A percentile compares a stretch with the other conserved stretches of the same genome.
phyloP scores from a whole-genome alignment of 2,797 vertebrate genomes.

The Diplodus puntazzo region DNA sequence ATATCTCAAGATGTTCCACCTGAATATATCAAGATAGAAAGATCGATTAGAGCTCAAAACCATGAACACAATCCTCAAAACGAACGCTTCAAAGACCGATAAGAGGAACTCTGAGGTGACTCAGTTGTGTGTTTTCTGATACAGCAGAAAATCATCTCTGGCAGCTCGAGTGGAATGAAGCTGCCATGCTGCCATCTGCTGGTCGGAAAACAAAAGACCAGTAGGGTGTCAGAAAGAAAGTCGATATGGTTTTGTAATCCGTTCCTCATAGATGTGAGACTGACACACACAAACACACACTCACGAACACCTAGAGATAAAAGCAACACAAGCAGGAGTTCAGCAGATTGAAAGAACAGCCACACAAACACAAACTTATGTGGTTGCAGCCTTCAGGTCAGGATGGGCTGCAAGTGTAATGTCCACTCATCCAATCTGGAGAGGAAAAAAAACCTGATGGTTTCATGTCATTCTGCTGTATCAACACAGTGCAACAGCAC shows the following conservation, averaged over 20 bases:
- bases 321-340: background rate
- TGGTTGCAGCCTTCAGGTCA: background rate
- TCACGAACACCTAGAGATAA: background rate
- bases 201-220: constrained; percentile 14
- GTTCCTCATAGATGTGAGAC: background rate
- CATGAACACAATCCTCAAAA: background rate
- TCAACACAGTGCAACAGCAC: background rate
- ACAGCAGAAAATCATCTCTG: constrained; percentile 12
- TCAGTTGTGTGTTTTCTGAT: constrained; percentile 7
- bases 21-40: background rate
- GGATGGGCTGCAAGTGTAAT: constrained; percentile 14
- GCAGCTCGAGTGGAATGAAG: constrained; percentile 33
- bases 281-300: background rate
- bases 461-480: constrained; percentile 19
- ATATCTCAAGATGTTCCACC: background rate
- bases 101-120: constrained; percentile 10
- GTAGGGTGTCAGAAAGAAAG: background rate
- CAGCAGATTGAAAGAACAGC: background rate
- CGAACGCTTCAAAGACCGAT: background rate
- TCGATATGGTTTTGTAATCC: background rate
- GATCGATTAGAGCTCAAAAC: background rate
- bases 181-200: constrained; percentile 78
- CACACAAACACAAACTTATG: background rate
- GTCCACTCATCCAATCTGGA: constrained; percentile 5
- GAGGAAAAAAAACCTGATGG: background rate